Evolutionary conservation across 2,113 vertebrate genomes (phyloP).

Genomic region (Scomber scombrus): DNA sequence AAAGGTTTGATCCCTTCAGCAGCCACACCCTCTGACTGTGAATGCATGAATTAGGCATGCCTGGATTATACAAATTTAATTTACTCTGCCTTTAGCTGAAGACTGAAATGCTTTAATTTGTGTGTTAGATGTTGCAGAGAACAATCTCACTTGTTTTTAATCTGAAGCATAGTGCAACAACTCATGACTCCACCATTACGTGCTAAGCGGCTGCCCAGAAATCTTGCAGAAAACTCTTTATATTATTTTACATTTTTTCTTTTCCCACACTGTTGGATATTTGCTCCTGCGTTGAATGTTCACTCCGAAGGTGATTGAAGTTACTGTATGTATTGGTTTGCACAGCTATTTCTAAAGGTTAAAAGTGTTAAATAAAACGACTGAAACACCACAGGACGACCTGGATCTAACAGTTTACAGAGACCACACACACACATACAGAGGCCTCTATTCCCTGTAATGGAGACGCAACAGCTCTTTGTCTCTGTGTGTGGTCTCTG

Average conservation of each 20-base stretch:
- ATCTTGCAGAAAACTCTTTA: conserved; percentile 21
- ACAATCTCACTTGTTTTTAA: conserved; percentile 47
- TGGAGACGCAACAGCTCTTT: conserved; percentile 71
- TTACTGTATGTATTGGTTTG: conserved; percentile 73
- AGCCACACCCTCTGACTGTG: conserved; percentile 56
- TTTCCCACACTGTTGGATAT: conserved; percentile 35
- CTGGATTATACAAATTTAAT: conserved; percentile 20
- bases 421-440: conserved; percentile 61
- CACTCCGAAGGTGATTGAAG: conserved; percentile 80
- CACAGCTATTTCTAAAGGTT: conserved; percentile 62
- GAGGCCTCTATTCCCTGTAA: conserved; percentile 51
- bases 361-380: conserved; percentile 64
- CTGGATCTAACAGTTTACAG: conserved; percentile 43
- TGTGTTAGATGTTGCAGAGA: conserved; percentile 54
- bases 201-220: conserved; percentile 61
- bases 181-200: conserved; percentile 11
- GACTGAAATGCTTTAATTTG: conserved; percentile 55
- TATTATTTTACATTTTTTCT: conserved; percentile 1
- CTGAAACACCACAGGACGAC: conserved; percentile 50
- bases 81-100: conserved; percentile 58
- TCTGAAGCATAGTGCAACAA: conserved; percentile 18
- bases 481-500: conserved; percentile 78
- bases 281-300: conserved; percentile 71
- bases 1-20: conserved; percentile 37
- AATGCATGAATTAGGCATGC: conserved; percentile 29